Conservation (phyloP, 1,140 invertebrate genomes). For the Linepithema humile region DNA sequence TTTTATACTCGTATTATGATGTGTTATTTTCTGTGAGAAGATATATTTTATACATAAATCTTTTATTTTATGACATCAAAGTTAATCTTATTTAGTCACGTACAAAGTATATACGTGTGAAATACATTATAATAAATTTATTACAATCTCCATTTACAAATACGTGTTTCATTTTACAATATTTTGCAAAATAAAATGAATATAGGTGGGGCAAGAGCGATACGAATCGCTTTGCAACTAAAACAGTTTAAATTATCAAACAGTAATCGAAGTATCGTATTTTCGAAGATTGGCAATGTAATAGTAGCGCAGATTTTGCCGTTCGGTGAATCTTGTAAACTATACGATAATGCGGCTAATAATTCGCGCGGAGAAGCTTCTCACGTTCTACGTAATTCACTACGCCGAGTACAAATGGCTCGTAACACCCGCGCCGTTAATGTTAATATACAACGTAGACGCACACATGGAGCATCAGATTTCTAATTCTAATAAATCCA, state of each 20-base stretch:
- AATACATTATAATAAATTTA: neutral
- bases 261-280: neutral
- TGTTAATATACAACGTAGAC: constrained; percentile 76
- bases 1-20: neutral
- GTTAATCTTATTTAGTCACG: neutral
- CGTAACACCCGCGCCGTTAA: constrained; percentile 72
- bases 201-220: neutral
- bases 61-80: neutral
- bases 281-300: constrained; percentile 2
- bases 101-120: neutral
- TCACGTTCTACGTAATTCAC: constrained; percentile 79
- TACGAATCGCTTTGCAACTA: neutral
- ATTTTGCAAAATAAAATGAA: neutral
- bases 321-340: constrained; percentile 55
- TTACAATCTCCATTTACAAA: neutral
- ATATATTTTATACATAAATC: neutral
- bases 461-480: constrained; percentile 73
- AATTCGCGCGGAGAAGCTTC: constrained; percentile 74
- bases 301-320: constrained; percentile 30
- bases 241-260: neutral
- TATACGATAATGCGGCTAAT: constrained; percentile 77
- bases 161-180: neutral
- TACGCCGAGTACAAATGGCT: constrained; percentile 76
- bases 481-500: constrained; percentile 81
- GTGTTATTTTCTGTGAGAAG: neutral